Evolutionary conservation across 2,888 invertebrate species (phyloP).

Genomic region (Cataglyphis cursor): DNA sequence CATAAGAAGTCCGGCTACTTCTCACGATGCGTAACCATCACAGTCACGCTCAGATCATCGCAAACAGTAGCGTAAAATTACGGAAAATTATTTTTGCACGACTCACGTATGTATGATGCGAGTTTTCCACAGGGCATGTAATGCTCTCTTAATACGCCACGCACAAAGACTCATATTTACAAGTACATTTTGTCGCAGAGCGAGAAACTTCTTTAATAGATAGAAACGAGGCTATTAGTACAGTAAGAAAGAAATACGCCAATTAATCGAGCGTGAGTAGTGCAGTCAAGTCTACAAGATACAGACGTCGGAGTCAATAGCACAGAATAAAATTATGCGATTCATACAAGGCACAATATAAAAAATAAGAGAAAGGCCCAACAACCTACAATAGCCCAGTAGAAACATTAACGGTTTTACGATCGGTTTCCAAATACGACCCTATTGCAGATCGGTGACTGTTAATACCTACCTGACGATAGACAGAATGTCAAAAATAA

Average conservation of each 20-base stretch:
- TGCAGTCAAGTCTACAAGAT: slow-evolving; percentile 77
- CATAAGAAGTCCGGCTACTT: neutral
- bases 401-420: slow-evolving; percentile 39
- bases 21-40: slow-evolving; percentile 51
- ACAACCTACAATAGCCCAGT: slow-evolving; percentile 68
- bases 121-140: slow-evolving; percentile 15
- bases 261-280: slow-evolving; percentile 68
- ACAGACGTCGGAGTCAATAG: slow-evolving; percentile 81
- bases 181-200: slow-evolving; percentile 32
- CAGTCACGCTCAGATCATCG: slow-evolving; percentile 62
- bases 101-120: slow-evolving; percentile 18
- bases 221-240: slow-evolving; percentile 70
- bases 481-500: neutral
- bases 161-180: slow-evolving; percentile 62
- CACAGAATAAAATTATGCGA: slow-evolving; percentile 83
- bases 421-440: slow-evolving; percentile 29
- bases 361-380: slow-evolving; percentile 65
- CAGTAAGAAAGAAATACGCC: slow-evolving; percentile 61
- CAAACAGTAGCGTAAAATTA: slow-evolving; percentile 71
- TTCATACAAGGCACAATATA: slow-evolving; percentile 73
- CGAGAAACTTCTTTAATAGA: slow-evolving; percentile 18
- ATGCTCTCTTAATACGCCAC: neutral
- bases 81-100: slow-evolving; percentile 59
- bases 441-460: neutral
- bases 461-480: neutral